Base-by-base conservation (phyloP, 2,797 vertebrate species). In the Phalloptychus januarius region DNA sequence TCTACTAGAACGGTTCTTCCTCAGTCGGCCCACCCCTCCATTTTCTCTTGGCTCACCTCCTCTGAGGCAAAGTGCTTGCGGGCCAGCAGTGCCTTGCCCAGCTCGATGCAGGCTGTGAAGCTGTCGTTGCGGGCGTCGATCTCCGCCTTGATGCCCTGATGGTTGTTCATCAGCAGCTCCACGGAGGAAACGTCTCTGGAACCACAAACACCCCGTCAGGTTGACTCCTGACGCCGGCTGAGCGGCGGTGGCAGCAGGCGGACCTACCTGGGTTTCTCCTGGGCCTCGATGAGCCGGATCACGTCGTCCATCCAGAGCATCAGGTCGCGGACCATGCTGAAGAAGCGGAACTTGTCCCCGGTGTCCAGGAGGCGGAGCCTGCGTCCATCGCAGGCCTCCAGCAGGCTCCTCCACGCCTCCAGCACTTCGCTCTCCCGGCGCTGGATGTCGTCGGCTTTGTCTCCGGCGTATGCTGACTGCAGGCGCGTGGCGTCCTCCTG, bases 261-360 rank as follows among this genome's bases (percentile, higher is more conserved):
- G 13, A 5, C 10, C 16, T 95, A 99, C 98, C 98, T 97, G 79
- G 98, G 98, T 61, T 98, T 98, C 91, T 99, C 98, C 86, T 99
- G 98, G 82, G 97, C 97, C 89, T 99, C 97, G 10, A 99, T 99
- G 87, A 98, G 97, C 50, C 98, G 96, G 90, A 99, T 98, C 75
- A 99, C 97, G 0, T 98, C 97, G 40, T 99, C 98, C 98, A 99
- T 99, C 98, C 98, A 99, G 20, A 99, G 96, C 98, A 98, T 96
- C 85, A 99, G 97, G 86, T 99, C 98, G 0, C 98, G 96, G 56
- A 99, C 98, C 96, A 98, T 94, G 95, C 97, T 98, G 94, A 99
- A 98, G 92, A 99, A 99, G 52, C 98, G 95, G 96, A 99, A 99
- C 91, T 99, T 99, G 94, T 99, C 98, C 4, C 97, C 97, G 48